phyloP scores from a whole-genome alignment of 2,797 vertebrate species.

The Tamandua tetradactyla region DNA sequence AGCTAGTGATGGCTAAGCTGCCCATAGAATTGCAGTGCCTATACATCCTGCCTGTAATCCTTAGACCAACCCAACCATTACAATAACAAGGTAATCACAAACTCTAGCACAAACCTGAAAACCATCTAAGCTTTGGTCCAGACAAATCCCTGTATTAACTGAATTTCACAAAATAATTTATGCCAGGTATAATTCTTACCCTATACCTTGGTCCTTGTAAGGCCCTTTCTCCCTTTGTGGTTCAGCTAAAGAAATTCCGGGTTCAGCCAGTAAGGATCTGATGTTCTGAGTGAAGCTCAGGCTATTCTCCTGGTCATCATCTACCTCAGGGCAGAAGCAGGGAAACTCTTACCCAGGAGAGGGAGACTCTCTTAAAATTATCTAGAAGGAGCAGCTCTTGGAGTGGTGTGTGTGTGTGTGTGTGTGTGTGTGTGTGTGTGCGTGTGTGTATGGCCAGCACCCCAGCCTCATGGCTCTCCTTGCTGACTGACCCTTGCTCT shows the following conservation, averaged over 20 bases:
- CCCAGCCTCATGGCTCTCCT: neutral
- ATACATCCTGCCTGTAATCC: neutral
- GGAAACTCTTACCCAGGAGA: neutral
- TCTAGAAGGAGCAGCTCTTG: neutral
- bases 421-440: no score
- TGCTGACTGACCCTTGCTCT: neutral
- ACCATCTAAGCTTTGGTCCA: neutral
- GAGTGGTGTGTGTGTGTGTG: no score
- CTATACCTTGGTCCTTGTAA: neutral
- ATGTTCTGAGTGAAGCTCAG: neutral
- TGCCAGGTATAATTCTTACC: neutral
- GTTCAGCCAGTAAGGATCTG: neutral
- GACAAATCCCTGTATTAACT: neutral
- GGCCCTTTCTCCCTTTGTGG: neutral
- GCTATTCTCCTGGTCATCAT: neutral
- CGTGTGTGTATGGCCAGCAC: neutral
- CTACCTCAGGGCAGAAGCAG: neutral
- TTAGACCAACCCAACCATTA: neutral
- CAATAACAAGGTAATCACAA: neutral
- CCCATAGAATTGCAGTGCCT: neutral
- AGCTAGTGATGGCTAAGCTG: neutral
- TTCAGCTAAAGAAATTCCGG: neutral
- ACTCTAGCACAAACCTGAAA: neutral
- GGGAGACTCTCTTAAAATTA: neutral
- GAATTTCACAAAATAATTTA: constrained; percentile 10